Evolutionary conservation across 2,113 vertebrate genomes (phyloP).

Genomic region (Odontophorus gujanensis): DNA sequence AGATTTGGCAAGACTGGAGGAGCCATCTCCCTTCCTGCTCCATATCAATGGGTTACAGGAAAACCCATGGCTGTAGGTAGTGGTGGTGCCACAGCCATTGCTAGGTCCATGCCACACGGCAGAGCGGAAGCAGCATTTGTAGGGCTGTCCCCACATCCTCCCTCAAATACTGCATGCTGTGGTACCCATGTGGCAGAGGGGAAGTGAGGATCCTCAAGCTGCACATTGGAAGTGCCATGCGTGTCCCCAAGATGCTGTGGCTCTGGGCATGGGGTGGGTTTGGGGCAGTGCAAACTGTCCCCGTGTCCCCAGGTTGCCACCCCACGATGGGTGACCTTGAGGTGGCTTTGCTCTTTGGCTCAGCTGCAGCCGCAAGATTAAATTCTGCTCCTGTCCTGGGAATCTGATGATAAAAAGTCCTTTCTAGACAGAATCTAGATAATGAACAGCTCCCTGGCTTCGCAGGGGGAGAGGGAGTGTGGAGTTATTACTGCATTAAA

Average conservation of each 20-base stretch:
- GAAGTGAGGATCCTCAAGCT: too few relatives aligned
- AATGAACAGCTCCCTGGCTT: slow-evolving; percentile 71
- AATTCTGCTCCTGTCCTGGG: slow-evolving; percentile 65
- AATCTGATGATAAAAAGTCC: slow-evolving; percentile 73
- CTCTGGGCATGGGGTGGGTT: background rate
- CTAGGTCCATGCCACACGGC: too few relatives aligned
- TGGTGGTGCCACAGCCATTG: background rate
- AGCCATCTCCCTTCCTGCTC: background rate
- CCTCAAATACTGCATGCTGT: background rate
- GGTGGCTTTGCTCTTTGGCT: slow-evolving; percentile 53
- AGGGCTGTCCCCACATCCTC: background rate
- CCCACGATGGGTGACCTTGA: slow-evolving; percentile 47
- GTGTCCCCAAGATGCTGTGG: accelerated
- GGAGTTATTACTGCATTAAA: slow-evolving; percentile 70
- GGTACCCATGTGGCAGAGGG: background rate
- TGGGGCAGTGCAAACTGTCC: accelerated
- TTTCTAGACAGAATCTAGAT: slow-evolving; percentile 62
- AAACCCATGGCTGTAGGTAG: background rate
- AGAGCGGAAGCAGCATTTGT: background rate
- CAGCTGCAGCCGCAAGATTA: slow-evolving; percentile 62
- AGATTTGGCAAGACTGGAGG: background rate
- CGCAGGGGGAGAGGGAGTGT: slow-evolving; percentile 6
- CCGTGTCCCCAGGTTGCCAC: accelerated
- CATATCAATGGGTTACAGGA: background rate
- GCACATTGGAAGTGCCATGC: background rate